A percentile compares a stretch with the other conserved stretches of the same genome.
phyloP scores from a whole-genome alignment of 2,797 vertebrate genomes.

The Pygocentrus nattereri region DNA sequence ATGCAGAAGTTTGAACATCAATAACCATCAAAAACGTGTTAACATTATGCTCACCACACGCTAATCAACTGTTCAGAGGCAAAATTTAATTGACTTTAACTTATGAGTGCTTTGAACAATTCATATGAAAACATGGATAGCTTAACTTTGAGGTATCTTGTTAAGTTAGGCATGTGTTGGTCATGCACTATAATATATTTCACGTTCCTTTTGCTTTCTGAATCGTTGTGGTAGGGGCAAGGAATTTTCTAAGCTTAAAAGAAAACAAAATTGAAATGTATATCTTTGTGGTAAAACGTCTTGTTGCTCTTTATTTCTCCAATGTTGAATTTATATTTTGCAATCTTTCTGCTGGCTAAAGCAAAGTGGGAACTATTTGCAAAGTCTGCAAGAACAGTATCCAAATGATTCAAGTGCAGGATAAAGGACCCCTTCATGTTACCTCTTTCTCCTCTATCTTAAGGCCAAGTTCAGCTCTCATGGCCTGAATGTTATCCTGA shows the following conservation, averaged over 20 bases:
- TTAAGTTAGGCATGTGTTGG: not conserved
- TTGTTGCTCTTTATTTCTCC: not conserved
- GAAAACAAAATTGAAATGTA: not conserved
- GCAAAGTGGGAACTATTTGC: not conserved
- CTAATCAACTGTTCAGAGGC: too few species aligned
- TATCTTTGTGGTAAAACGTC: not conserved
- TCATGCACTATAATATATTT: not conserved
- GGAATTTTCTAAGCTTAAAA: not conserved
- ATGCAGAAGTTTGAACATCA: too few species aligned
- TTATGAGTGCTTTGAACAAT: too few species aligned
- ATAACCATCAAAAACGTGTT: too few species aligned
- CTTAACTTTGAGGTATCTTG: not conserved
- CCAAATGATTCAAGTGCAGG: not conserved
- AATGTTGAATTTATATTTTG: not conserved
- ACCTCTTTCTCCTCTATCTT: conserved; percentile 57
- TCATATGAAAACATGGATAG: too few species aligned
- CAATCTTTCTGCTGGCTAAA: too few species aligned
- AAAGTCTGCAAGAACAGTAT: not conserved
- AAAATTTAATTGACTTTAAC: too few species aligned
- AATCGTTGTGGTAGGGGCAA: not conserved
- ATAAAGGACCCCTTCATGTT: not conserved
- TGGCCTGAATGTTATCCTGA: conserved; percentile 58
- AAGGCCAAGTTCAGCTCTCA: conserved; percentile 49
- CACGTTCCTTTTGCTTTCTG: not conserved
- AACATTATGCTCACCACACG: too few species aligned